Evolutionary conservation across 2,797 vertebrate genomes (phyloP), one percentile per base, ranked within the genome.

Genomic region (Pachyuromys duprasi): DNA sequence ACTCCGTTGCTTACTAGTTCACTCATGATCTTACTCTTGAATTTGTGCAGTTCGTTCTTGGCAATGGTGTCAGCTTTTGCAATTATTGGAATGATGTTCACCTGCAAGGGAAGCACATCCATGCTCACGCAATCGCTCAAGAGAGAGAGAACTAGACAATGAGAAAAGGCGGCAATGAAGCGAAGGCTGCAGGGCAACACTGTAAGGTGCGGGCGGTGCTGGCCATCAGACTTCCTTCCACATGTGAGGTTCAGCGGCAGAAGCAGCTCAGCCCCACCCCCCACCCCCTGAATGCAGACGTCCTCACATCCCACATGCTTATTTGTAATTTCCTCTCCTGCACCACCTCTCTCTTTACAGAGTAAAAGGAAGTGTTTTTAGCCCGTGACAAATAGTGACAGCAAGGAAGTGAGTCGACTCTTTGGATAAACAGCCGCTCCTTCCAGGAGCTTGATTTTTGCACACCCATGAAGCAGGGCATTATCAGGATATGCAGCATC

Each of bases 21-120:
- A 0, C 99, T 99, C 99, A 99, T 99, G 97, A 99, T 99, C 98
- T 99, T 99, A 63, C 99, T 99, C 98, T 99, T 99, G 98, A 99
- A 99, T 97, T 99, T 99, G 98, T 99, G 99, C 94, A 99, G 81
- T 91, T 99, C 99, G 0, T 99, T 99, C 97, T 99, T 99, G 11
- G 99, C 99, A 22, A 99, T 99, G 87, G 99, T 99, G 96, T 99
- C 99, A 0, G 99, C 99, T 98, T 99, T 99, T 76, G 99, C 99
- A 63, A 99, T 99, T 82, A 99, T 99, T 3, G 99, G 99, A 75
- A 99, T 99, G 96, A 99, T 99, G 97, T 99, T 99, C 95, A 99
- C 99, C 99, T 99, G 97, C 55, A 97, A 98, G 87, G 94, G 79
- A 98, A 92, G 95, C 31, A 93, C 0, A 57, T 6, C 24, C 24